Evolutionary conservation across 2,797 vertebrate species (phyloP).

Genomic region (Smutsia gigantea): DNA sequence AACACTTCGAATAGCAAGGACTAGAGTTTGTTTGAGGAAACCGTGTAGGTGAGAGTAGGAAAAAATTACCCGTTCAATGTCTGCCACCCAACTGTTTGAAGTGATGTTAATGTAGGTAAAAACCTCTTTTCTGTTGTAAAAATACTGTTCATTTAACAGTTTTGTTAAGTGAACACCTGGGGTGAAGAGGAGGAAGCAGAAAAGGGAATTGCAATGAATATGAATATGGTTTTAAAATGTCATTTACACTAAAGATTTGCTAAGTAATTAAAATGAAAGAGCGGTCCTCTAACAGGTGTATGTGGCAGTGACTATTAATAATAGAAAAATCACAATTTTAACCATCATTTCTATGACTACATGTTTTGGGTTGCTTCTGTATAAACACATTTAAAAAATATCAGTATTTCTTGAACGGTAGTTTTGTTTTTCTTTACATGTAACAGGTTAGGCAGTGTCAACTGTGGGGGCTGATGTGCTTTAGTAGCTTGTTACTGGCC

Average conservation of each 20-base stretch:
- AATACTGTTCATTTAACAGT: neutral
- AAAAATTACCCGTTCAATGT: neutral
- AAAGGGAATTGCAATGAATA: neutral
- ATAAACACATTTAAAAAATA: neutral
- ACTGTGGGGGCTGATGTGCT: conserved; percentile 14
- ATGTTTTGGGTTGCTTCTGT: conserved; percentile 30
- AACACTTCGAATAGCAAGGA: neutral
- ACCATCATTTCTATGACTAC: neutral
- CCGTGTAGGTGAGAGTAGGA: neutral
- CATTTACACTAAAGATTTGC: conserved; percentile 36
- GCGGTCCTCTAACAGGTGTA: neutral
- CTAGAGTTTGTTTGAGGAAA: neutral
- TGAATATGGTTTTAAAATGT: neutral
- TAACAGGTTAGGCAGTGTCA: neutral
- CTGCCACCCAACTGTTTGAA: neutral
- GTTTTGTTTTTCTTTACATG: neutral
- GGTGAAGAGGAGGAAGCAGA: neutral
- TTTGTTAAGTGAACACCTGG: neutral
- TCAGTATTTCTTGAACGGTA: neutral
- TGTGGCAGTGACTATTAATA: neutral
- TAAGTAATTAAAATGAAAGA: conserved; percentile 49
- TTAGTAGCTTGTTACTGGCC: neutral
- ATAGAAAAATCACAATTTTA: neutral
- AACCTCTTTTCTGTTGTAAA: conserved; percentile 24
- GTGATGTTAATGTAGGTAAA: neutral